Evolutionary conservation across 2,797 vertebrate species (phyloP).

Genomic region (Simalia tracyae): DNA sequence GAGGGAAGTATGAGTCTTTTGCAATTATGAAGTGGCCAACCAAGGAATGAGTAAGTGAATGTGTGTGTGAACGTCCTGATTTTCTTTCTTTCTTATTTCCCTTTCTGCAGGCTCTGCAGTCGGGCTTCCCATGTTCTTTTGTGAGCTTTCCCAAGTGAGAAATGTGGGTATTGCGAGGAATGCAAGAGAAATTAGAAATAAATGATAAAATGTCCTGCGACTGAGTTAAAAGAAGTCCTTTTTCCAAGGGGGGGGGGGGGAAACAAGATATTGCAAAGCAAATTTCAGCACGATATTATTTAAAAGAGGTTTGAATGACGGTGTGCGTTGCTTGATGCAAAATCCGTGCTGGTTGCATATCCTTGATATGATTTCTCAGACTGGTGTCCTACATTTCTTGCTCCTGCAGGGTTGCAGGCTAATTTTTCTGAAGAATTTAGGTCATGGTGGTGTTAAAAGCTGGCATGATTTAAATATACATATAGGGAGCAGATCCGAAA

Average conservation of each 20-base stretch:
- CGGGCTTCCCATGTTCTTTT: too few relatives aligned
- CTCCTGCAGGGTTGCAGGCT: neutral
- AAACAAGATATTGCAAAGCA: neutral
- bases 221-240: neutral
- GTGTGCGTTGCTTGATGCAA: neutral
- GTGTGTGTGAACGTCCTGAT: too few relatives aligned
- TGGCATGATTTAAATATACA: neutral
- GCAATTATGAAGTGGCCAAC: too few relatives aligned
- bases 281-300: neutral
- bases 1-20: too few relatives aligned
- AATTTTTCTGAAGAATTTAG: neutral
- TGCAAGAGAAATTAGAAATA: neutral
- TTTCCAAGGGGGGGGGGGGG: neutral
- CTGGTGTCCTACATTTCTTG: neutral
- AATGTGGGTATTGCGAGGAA: neutral
- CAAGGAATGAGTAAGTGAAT: too few relatives aligned
- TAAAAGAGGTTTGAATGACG: neutral
- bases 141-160: too few relatives aligned
- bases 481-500: too few relatives aligned
- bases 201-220: neutral
- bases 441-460: neutral
- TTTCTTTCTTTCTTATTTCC: too few relatives aligned
- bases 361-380: neutral
- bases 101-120: too few relatives aligned
- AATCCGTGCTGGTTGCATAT: neutral